Conservation (phyloP, 2,797 vertebrate genomes). For the Falco columbarius region DNA sequence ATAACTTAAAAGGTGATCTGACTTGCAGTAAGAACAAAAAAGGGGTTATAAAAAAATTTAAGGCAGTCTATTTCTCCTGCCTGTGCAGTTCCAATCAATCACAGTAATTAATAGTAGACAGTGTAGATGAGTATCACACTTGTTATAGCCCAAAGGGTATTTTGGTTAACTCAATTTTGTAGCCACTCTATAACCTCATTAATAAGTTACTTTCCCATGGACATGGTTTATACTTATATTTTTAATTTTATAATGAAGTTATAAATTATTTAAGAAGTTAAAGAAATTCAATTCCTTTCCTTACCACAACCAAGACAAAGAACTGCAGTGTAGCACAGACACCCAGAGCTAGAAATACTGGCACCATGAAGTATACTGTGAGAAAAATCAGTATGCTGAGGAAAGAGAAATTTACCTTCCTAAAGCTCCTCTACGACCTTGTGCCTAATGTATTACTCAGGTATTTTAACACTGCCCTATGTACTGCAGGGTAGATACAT, state of each 20-base stretch:
- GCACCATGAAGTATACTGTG: not conserved
- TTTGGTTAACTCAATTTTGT: not conserved
- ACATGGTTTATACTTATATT: not conserved
- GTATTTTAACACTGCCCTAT: not conserved
- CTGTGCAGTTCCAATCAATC: not conserved
- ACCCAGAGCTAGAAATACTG: not conserved
- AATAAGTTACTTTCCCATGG: not conserved
- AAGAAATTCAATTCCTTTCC: not conserved
- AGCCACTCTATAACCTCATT: not conserved
- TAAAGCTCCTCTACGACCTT: not conserved
- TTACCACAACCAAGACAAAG: not conserved
- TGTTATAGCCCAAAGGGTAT: not conserved
- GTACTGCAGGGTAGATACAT: not conserved
- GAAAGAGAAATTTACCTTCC: not conserved
- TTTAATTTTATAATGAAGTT: constrained; percentile 23
- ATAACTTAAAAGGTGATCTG: not conserved
- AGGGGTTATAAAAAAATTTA: not conserved
- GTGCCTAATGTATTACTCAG: rapidly evolving
- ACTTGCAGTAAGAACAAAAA: not conserved
- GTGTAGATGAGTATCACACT: not conserved
- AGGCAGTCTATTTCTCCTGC: not conserved
- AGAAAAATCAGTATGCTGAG: not conserved
- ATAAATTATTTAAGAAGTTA: not conserved
- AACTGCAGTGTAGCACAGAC: not conserved
- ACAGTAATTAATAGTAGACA: not conserved